These are phyloP conservation scores for Passer domesticus DNA, from an alignment of 2,113 vertebrate genomes.

Conservation along the genomic window DNA sequence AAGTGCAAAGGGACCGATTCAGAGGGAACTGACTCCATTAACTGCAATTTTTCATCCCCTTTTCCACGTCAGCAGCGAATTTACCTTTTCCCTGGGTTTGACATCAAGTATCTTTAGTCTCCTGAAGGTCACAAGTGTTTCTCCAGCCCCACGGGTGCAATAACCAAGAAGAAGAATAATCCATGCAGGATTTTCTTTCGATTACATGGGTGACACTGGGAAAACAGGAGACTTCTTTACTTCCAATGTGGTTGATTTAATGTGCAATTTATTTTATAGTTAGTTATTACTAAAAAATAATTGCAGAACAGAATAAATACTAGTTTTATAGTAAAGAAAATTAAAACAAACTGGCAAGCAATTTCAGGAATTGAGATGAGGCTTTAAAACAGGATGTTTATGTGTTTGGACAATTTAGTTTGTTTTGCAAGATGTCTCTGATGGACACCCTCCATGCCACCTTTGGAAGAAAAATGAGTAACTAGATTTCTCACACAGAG, in stretches of 20 bases:
- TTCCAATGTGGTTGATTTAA: background rate
- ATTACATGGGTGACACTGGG: background rate
- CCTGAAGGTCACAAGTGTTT: background rate
- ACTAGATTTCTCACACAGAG: background rate
- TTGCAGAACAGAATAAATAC: background rate
- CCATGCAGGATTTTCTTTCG: background rate
- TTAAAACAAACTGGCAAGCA: background rate
- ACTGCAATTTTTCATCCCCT: background rate
- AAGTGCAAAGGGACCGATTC: background rate
- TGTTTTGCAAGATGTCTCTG: background rate
- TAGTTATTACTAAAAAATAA: background rate
- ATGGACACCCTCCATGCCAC: rapidly evolving
- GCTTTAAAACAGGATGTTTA: background rate
- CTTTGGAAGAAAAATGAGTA: background rate
- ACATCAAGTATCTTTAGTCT: rapidly evolving
- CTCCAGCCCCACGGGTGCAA: rapidly evolving
- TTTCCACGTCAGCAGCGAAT: background rate
- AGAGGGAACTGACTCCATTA: background rate
- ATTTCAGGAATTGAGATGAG: background rate
- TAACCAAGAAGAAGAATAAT: background rate
- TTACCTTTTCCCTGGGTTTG: background rate
- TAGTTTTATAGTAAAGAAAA: background rate
- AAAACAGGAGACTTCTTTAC: background rate
- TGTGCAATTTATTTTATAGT: background rate
- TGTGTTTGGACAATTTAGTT: background rate